Conservation (phyloP, 2,797 vertebrate species). For the Melanotaenia nigrans region DNA sequence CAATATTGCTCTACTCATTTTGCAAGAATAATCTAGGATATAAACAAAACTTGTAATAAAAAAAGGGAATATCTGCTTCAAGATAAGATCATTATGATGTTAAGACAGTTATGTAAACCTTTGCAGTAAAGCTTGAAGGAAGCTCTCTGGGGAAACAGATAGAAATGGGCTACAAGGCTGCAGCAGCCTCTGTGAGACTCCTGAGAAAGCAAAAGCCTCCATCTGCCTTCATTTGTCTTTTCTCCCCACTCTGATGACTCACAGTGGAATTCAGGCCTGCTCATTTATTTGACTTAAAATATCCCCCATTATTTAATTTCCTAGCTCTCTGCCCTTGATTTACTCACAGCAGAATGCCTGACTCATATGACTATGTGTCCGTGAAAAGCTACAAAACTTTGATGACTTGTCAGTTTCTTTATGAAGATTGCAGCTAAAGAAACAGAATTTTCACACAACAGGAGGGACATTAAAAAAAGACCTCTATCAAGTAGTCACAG, state of each 20-base stretch:
- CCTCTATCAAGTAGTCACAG: conserved; percentile 43
- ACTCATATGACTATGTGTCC: conserved; percentile 11
- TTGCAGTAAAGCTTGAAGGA: conserved; percentile 37
- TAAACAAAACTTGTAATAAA: background rate
- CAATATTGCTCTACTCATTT: background rate
- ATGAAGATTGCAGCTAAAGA: conserved; percentile 23
- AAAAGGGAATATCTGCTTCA: background rate
- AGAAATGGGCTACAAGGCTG: conserved; percentile 40
- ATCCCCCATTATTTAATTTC: conserved; percentile 53
- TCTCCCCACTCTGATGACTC: conserved; percentile 40
- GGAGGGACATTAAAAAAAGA: conserved; percentile 45
- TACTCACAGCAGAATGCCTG: conserved; percentile 23
- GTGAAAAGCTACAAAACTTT: conserved; percentile 31
- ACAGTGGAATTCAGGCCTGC: conserved; percentile 30
- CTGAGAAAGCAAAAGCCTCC: conserved; percentile 41
- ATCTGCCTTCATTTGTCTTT: conserved; percentile 56
- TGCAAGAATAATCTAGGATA: background rate
- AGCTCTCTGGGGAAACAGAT: conserved; percentile 47
- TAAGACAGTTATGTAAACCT: conserved; percentile 42
- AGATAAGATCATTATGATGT: conserved; percentile 29
- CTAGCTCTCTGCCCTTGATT: conserved; percentile 54
- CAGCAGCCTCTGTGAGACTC: conserved; percentile 47
- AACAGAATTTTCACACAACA: conserved; percentile 18
- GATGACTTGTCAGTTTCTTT: conserved; percentile 24
- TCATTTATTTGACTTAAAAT: conserved; percentile 52